Conservation (phyloP, 2,888 invertebrate genomes). For the Euzophera pinguis region DNA sequence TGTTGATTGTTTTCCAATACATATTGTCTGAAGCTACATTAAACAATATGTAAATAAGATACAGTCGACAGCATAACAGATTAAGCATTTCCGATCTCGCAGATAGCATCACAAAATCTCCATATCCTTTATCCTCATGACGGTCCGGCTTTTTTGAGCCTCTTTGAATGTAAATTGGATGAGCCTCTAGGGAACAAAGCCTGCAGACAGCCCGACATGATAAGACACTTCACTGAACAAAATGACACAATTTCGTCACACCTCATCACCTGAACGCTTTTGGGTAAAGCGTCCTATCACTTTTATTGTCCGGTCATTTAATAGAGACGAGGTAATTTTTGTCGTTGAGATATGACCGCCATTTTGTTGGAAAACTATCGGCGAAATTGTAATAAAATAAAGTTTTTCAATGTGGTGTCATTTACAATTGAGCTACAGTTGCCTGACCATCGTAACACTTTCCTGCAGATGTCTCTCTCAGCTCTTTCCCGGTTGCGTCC, state of each 20-base stretch:
- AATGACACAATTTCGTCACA: conserved; percentile 13
- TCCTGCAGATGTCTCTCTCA: too few species aligned
- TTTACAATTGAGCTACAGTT: too few species aligned
- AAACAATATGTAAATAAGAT: not conserved
- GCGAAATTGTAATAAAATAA: not conserved
- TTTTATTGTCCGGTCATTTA: not conserved
- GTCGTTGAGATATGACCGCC: not conserved
- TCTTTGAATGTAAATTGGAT: conserved; percentile 54
- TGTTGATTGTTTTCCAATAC: too few species aligned
- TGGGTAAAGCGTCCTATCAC: not conserved
- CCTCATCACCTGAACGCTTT: conserved; percentile 8
- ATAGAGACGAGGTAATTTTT: not conserved
- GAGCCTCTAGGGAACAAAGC: conserved; percentile 40
- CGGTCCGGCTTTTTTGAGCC: conserved; percentile 35
- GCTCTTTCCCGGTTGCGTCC: too few species aligned
- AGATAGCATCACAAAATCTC: not conserved
- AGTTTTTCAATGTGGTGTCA: not conserved
- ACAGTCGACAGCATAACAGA: not conserved
- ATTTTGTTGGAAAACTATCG: not conserved
- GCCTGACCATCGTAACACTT: too few species aligned
- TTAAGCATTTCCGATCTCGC: not conserved
- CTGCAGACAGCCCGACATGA: conserved; percentile 2
- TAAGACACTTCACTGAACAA: not conserved
- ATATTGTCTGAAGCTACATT: too few species aligned
- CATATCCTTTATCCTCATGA: conserved; percentile 18